Evolutionary conservation across 2,113 vertebrate species (phyloP).

Genomic region (Mixornis gularis): DNA sequence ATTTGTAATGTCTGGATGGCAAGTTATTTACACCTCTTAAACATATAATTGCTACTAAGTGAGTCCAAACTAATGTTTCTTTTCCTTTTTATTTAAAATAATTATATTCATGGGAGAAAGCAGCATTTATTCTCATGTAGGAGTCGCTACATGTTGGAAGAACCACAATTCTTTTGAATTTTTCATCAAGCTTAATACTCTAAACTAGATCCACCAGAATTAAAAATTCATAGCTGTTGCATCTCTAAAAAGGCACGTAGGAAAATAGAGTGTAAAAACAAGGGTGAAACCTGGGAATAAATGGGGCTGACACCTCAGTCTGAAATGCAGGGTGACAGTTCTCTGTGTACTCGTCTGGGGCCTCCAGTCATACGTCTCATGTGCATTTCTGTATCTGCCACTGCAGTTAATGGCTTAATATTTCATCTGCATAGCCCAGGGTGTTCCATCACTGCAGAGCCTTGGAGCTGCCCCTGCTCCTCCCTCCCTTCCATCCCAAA

Average conservation of each 20-base stretch:
- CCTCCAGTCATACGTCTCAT: neutral
- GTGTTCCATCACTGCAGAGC: slow-evolving; percentile 9
- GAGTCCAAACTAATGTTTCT: slow-evolving; percentile 80
- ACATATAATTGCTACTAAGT: slow-evolving; percentile 85
- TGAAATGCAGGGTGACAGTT: neutral
- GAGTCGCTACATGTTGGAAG: slow-evolving; percentile 25
- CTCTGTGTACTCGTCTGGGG: neutral
- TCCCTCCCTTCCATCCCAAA: neutral
- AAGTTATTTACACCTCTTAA: slow-evolving; percentile 84
- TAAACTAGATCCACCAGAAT: slow-evolving; percentile 17
- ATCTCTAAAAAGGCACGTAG: neutral
- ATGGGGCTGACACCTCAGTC: neutral
- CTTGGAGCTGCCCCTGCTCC: neutral
- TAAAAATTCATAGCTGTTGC: slow-evolving; percentile 24
- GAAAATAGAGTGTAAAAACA: slow-evolving; percentile 18
- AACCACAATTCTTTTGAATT: slow-evolving; percentile 39
- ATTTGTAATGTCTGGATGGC: slow-evolving; percentile 85
- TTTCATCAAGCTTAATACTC: slow-evolving; percentile 54
- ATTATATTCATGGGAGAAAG: slow-evolving; percentile 58
- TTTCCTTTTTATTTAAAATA: slow-evolving; percentile 66
- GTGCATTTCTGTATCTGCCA: slow-evolving; percentile 56
- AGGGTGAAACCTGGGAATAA: neutral
- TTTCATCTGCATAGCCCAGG: slow-evolving; percentile 63
- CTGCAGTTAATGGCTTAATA: slow-evolving; percentile 59
- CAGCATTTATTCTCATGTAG: slow-evolving; percentile 33